Conservation (phyloP, 2,113 vertebrate genomes). For the Felis chaus region DNA sequence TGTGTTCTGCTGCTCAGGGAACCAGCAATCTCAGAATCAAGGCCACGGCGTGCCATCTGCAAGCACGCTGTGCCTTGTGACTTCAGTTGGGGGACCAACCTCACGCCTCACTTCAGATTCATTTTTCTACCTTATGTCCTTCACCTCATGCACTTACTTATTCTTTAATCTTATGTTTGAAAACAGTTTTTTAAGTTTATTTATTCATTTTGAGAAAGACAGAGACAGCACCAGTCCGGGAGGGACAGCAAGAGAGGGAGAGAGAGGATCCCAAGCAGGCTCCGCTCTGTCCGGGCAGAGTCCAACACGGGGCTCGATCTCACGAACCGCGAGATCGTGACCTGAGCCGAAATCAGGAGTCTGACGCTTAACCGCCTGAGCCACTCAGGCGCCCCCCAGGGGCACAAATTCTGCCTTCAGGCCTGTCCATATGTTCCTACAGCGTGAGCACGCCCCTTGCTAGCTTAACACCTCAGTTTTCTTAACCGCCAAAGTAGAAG, state of each 20-base stretch:
- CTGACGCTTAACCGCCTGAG: no score
- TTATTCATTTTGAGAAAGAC: no score
- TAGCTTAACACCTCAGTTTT: not conserved
- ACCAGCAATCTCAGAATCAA: not conserved
- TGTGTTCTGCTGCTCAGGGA: accelerated
- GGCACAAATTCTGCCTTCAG: accelerated
- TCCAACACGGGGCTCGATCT: no score
- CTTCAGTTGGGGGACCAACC: accelerated
- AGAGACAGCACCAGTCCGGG: no score
- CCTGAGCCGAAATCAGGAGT: no score
- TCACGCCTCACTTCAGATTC: accelerated
- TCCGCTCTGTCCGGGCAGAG: no score
- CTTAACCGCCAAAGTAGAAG: not conserved
- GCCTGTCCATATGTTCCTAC: accelerated
- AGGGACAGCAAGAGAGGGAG: no score
- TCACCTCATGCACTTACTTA: not conserved
- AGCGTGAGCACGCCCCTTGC: accelerated
- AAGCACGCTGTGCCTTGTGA: accelerated
- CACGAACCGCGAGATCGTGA: no score
- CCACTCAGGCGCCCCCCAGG: no score
- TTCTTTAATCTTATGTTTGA: no score
- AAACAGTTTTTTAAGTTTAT: no score
- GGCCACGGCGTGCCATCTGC: accelerated
- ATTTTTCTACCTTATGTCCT: not conserved
- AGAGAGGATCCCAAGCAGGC: no score